Percentiles rank a stretch among this genome's conserved stretches.
Conservation (phyloP, 2,113 vertebrate species). For the Platichthys flesus region DNA sequence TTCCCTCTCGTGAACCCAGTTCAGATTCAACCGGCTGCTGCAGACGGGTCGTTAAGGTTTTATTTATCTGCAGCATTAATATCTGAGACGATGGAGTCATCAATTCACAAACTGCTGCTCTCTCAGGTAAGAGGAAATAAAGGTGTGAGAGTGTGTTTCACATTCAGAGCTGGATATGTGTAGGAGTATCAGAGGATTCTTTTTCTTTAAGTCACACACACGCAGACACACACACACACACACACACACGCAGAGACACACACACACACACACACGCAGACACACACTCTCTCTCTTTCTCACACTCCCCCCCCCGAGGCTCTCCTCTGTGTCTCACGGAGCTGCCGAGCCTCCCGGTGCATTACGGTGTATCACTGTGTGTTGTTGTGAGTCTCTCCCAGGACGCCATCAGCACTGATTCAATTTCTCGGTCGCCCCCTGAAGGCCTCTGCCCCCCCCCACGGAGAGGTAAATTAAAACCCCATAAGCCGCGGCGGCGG, state of each 20-base stretch:
- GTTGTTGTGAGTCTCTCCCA: constrained; percentile 50
- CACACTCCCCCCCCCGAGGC: constrained; percentile 29
- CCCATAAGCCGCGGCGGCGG: constrained; percentile 22
- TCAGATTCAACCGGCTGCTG: too few relatives aligned
- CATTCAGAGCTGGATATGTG: constrained; percentile 11
- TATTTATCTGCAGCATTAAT: too few relatives aligned
- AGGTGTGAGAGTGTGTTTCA: background rate
- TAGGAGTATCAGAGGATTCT: constrained; percentile 33
- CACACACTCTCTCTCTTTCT: background rate
- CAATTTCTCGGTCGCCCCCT: constrained; percentile 56
- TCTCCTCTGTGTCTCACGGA: constrained; percentile 22
- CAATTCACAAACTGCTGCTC: too few relatives aligned
- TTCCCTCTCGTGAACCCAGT: too few relatives aligned
- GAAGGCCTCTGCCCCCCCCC: constrained; percentile 51
- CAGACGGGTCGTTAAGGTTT: background rate
- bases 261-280: background rate
- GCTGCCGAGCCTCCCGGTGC: constrained; percentile 24
- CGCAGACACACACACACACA: background rate
- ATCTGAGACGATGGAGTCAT: too few relatives aligned
- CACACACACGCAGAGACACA: background rate
- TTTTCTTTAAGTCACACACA: constrained; percentile 10
- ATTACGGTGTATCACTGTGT: constrained; percentile 54
- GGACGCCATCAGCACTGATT: constrained; percentile 67
- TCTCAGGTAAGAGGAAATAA: background rate
- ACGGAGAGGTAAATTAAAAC: constrained; percentile 50